Conservation (phyloP, 2,797 vertebrate species). For the Caiman crocodilus region DNA sequence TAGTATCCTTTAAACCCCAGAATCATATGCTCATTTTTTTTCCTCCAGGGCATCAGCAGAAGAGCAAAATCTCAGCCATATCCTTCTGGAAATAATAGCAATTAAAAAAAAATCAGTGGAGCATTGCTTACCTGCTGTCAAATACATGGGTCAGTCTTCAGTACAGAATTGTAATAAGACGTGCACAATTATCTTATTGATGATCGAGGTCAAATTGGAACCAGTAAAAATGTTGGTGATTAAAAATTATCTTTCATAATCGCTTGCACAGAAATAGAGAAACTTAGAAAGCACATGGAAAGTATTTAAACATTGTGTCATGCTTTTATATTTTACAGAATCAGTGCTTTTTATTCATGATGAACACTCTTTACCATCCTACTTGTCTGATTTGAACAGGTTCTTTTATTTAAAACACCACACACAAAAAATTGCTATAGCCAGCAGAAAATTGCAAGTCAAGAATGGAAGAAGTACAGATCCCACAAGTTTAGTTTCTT, state of each 20-base stretch:
- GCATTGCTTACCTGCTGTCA: background rate
- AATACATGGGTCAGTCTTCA: background rate
- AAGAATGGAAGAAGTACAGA: background rate
- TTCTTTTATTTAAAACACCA: background rate
- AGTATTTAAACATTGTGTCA: background rate
- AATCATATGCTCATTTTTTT: background rate
- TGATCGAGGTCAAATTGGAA: background rate
- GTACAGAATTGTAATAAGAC: background rate
- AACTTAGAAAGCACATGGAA: background rate
- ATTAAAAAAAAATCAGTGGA: background rate
- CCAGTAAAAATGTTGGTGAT: fast-evolving
- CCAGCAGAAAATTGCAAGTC: fast-evolving
- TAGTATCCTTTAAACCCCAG: background rate
- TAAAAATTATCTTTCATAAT: background rate
- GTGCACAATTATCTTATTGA: background rate
- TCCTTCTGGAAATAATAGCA: background rate
- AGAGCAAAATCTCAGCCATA: constrained; percentile 15
- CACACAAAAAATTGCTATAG: fast-evolving
- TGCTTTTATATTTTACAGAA: background rate
- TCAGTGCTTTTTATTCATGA: background rate
- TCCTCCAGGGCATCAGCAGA: background rate
- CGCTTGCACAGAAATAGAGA: background rate
- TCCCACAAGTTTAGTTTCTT: background rate
- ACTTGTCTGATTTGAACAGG: background rate
- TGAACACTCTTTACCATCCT: fast-evolving